phyloP scores from a whole-genome alignment of 2,888 invertebrate species.

The Mystacides longicornis region DNA sequence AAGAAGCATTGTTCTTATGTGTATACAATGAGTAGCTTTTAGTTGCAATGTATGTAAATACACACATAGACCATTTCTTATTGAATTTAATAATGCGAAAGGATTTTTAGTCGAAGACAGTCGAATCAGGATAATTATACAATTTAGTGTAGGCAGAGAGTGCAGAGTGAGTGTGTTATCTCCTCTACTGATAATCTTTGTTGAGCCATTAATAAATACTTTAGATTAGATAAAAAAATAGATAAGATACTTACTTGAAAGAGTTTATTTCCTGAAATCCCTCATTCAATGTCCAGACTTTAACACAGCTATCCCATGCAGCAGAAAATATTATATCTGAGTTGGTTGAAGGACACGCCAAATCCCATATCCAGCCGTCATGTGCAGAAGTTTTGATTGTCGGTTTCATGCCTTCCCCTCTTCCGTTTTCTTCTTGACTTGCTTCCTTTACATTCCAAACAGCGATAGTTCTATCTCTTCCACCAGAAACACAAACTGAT shows the following conservation, averaged over 20 bases:
- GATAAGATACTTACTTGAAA: constrained; percentile 37
- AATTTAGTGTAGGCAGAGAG: too few species aligned
- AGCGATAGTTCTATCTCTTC: constrained; percentile 50
- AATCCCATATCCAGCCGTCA: constrained; percentile 58
- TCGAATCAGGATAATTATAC: too few species aligned
- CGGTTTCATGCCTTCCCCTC: constrained; percentile 28
- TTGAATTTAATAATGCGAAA: too few species aligned
- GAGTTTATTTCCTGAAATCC: constrained; percentile 42
- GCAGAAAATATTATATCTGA: constrained; percentile 49
- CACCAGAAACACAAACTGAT: constrained; percentile 49
- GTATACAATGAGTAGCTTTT: too few species aligned
- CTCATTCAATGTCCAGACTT: constrained; percentile 47
- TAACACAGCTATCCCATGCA: constrained; percentile 55
- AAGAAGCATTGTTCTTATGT: too few species aligned
- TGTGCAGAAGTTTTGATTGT: constrained; percentile 44
- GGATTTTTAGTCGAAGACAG: too few species aligned
- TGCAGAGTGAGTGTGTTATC: too few species aligned
- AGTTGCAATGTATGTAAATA: too few species aligned
- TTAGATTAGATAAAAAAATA: too few species aligned
- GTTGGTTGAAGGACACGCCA: constrained; percentile 41
- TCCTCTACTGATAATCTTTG: too few species aligned
- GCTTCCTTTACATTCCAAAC: constrained; percentile 40
- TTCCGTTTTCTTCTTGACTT: constrained; percentile 29
- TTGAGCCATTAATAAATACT: too few species aligned
- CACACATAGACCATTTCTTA: too few species aligned